Evolutionary conservation across 2,797 vertebrate genomes (phyloP), one percentile per base, ranked within the genome.

Genomic region (Xenopus petersii): DNA sequence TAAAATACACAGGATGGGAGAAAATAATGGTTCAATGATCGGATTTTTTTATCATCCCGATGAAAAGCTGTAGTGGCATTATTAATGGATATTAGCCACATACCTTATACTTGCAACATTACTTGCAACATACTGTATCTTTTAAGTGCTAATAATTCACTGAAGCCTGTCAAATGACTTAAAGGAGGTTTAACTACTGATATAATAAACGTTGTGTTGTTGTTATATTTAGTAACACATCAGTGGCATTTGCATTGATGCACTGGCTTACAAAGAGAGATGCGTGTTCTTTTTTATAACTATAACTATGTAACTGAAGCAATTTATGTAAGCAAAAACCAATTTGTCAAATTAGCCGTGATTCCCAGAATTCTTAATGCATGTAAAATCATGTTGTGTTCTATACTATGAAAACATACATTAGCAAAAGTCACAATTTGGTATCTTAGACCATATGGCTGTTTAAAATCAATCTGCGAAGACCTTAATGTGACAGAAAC

Each of bases 301-400:
- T 36, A 26, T 73, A 78, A 73, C 65, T 64, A 59, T 73, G 59
- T 78, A 78, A 73, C 66, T 16, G 48, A 73, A 64, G 66, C 56
- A 67, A 67, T 72, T 67, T 48, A 67, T 67, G 75, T 49, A 78
- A 73, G 71, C 60, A 70, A 60, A 70, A 65, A 62, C 76, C 76
- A 69, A 73, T 73, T 73, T 78, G 71, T 78, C 70, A 78, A 78
- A 73, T 78, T 73, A 78, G 73, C 65, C 60, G 64, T 49, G 42
- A 69, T 70, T 78, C 76, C 66, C 76, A 74, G 71, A 70, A 79
- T 70, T 68, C 66, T 65, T 79, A 79, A 74, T 74, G 76, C 71
- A 79, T 79, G 65, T 78, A 78, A 78, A 78, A 69, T 51, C 75
- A 64, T 78, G 75, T 73, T 78, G 70, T 79, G 71, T 79, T 79